These are phyloP conservation scores for Auanema sp. DNA, from an alignment of 2,888 invertebrate genomes.

Conservation along the genomic window DNA sequence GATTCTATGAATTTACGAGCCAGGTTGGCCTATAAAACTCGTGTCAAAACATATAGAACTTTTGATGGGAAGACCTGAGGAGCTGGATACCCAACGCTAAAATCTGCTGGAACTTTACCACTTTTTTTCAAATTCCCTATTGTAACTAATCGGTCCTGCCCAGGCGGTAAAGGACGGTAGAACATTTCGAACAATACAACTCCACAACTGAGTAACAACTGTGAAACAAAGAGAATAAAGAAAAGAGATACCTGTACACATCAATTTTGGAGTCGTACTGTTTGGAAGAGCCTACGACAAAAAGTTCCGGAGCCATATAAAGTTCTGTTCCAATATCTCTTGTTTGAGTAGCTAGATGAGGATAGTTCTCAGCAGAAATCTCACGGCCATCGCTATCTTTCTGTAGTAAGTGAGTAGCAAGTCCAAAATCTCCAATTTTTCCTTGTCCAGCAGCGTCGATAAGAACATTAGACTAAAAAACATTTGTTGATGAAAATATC, in stretches of 20 bases:
- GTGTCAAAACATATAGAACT: constrained; percentile 16
- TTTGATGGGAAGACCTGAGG: background rate
- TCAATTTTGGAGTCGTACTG: constrained; percentile 70
- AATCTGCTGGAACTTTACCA: constrained; percentile 17
- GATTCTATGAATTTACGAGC: constrained; percentile 32
- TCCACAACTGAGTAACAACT: constrained; percentile 57
- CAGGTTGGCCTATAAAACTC: constrained; percentile 9
- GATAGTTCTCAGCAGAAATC: constrained; percentile 4
- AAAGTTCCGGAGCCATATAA: constrained; percentile 90
- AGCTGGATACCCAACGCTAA: constrained; percentile 1
- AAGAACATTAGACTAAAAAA: constrained; percentile 80
- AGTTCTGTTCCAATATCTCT: constrained; percentile 85
- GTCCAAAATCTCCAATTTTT: constrained; percentile 96
- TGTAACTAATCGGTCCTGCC: constrained; percentile 84
- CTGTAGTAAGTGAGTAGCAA: constrained; percentile 71
- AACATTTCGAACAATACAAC: constrained; percentile 77
- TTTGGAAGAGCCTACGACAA: constrained; percentile 60
- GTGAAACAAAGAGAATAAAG: background rate
- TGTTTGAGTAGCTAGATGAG: constrained; percentile 29
- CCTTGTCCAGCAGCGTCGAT: constrained; percentile 86
- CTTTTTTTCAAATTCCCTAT: constrained; percentile 66
- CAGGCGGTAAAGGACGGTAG: constrained; percentile 79
- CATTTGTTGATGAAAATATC: background rate
- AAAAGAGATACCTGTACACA: constrained; percentile 78
- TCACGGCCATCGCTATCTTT: constrained; percentile 9